Evolutionary conservation across 2,113 vertebrate genomes (phyloP), one percentile per base, ranked within the genome.

Genomic region (Patagioenas fasciata): DNA sequence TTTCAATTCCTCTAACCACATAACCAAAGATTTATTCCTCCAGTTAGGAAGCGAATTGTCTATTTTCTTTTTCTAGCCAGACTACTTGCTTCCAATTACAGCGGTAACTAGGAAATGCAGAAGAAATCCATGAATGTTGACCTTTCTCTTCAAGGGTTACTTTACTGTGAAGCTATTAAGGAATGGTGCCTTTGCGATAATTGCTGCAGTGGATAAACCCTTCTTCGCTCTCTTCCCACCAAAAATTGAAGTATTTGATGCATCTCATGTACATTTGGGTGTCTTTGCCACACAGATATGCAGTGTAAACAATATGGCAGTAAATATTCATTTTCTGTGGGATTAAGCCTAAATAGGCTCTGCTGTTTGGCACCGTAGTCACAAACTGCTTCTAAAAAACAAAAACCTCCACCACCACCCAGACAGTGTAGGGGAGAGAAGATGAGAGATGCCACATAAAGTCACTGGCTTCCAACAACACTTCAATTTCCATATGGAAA

Each of bases 401-500:
- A 31, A 83, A 61, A 4, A 12, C 34, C 67, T 53, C 62, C 80
- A 75, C 67, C 66, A 75, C 62, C 89, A 91, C 87, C 34, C 82
- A 94, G 56, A 80, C 83, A 92, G 36, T 0, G 18, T 17, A 80
- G 51, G 53, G 60, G 29, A 88, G 36, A 83, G 74, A n/a, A 96
- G 61, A 84, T 12, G 78, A 72, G 93, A 94, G 80, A 93, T 93
- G 85, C 90, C 88, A 94, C 93, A 87, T 3, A 15, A 78, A 94
- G 90, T 86, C 93, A 92, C 64, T 80, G 62, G 56, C 94, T 96
- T 91, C 75, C 93, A 94, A 4, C 32, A 92, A 64, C 88, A 74
- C 84, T 96, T 89, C 85, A 87, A 90, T 93, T 91, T 75, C 93
- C 95, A 93, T 84, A 95, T 75, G 88, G 90, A 95, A 96, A 91